Conservation (phyloP, 1,140 invertebrate genomes). For the Andricus grossulariae region DNA sequence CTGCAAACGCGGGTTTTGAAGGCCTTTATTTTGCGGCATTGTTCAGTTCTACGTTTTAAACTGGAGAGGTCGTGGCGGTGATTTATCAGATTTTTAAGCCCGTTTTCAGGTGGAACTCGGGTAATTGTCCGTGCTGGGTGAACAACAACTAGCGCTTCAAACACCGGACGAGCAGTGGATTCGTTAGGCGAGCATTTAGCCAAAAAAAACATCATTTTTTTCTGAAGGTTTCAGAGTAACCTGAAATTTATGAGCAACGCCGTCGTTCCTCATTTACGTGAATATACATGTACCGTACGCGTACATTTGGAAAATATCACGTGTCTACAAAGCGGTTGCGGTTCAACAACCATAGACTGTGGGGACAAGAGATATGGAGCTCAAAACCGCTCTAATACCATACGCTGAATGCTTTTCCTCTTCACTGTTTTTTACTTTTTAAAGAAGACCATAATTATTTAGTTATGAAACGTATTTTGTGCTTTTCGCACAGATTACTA, state of each 20-base stretch:
- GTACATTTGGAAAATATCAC: neutral
- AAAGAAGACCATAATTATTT: too few species aligned
- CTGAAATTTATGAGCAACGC: neutral
- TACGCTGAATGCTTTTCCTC: neutral
- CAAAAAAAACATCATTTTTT: constrained; percentile 41
- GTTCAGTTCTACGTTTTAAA: constrained; percentile 24
- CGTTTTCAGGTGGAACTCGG: constrained; percentile 51
- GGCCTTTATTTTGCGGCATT: constrained; percentile 2
- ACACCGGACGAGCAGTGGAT: constrained; percentile 55
- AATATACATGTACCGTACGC: neutral
- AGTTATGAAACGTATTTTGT: too few species aligned
- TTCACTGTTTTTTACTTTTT: too few species aligned
- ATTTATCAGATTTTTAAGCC: constrained; percentile 60
- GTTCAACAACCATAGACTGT: neutral
- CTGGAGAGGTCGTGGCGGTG: constrained; percentile 36
- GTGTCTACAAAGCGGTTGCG: neutral
- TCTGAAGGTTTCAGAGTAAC: constrained; percentile 15
- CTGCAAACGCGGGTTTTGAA: constrained; percentile 2
- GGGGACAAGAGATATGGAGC: neutral
- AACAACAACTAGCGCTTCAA: constrained; percentile 60
- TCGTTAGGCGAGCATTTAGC: constrained; percentile 64
- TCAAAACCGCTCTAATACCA: neutral
- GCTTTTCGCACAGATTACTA: too few species aligned
- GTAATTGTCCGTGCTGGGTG: constrained; percentile 60
- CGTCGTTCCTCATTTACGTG: constrained; percentile 3